phyloP scores from a whole-genome alignment of 2,888 invertebrate species.

The Augochlorella aurata region DNA sequence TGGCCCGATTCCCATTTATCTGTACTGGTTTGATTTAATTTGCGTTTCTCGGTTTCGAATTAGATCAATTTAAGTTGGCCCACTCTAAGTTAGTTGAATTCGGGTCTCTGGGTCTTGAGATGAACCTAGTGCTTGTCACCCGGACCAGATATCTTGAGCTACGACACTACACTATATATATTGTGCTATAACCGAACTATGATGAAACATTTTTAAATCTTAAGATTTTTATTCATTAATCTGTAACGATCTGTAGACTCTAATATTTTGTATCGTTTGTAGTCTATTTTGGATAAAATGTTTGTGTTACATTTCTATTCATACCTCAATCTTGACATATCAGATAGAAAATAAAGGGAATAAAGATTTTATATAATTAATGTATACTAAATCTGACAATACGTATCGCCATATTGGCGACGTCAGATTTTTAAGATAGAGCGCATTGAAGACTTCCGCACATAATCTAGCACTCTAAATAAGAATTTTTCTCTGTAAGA shows the following conservation, averaged over 20 bases:
- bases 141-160: not conserved
- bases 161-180: not conserved
- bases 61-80: slow-evolving; percentile 3
- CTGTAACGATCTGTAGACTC: too few relatives aligned
- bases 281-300: too few relatives aligned
- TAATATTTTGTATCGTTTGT: not conserved
- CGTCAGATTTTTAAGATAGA: too few relatives aligned
- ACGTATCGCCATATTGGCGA: too few relatives aligned
- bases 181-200: not conserved
- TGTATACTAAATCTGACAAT: too few relatives aligned
- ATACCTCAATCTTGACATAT: too few relatives aligned
- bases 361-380: too few relatives aligned
- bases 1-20: not conserved
- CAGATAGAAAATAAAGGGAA: too few relatives aligned
- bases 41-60: not conserved
- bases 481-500: not conserved
- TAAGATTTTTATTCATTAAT: too few relatives aligned
- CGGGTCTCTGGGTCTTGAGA: not conserved
- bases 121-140: not conserved
- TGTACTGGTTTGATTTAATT: not conserved
- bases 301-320: too few relatives aligned
- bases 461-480: too few relatives aligned
- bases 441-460: too few relatives aligned
- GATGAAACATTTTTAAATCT: not conserved
- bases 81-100: not conserved